Evolutionary conservation across 2,113 vertebrate species (phyloP).

Genomic region (Bos taurus): ARS-UCD2.0 NC_037337.1:38237001-38237500

Average conservation of each 20-base stretch:
- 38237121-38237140: background rate
- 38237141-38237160: background rate
- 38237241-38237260: slow-evolving; percentile 10
- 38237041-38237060: background rate
- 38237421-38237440: slow-evolving; percentile 89
- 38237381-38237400: slow-evolving; percentile 90
- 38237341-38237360: slow-evolving; percentile 79
- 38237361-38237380: slow-evolving; percentile 79
- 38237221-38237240: slow-evolving; percentile 4
- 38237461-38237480: slow-evolving; percentile 71
- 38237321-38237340: slow-evolving; percentile 16
- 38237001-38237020: background rate
- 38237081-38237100: background rate
- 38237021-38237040: background rate
- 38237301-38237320: background rate
- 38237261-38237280: slow-evolving; percentile 5
- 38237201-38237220: background rate
- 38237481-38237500: slow-evolving; percentile 30
- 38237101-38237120: background rate
- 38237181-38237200: background rate
- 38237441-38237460: slow-evolving; percentile 89
- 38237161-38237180: background rate
- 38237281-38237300: slow-evolving; percentile 7
- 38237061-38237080: background rate
- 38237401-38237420: slow-evolving; percentile 93